Evolutionary conservation across 2,797 vertebrate genomes (phyloP), one percentile per base, ranked within the genome.

Genomic region (Oreortyx pictus): DNA sequence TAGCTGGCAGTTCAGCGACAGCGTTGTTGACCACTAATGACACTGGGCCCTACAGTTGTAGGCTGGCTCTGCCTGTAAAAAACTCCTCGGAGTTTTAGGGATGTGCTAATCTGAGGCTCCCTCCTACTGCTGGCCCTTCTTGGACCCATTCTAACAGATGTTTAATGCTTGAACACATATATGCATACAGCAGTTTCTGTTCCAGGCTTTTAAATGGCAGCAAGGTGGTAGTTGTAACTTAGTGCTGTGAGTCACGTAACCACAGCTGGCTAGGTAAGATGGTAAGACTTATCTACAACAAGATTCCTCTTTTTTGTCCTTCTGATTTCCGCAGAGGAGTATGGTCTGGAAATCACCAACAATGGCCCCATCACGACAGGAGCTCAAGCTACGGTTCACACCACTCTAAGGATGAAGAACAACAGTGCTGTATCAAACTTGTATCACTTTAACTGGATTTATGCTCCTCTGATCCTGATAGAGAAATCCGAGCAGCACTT

Each of bases 381-480:
- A 68, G 94, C 97, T 18, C 96, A 96, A 70, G 96, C 96, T 57
- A 94, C 91, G 10, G 3, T 98, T 90, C 93, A 77, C 1, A 95
- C 97, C 76, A 95, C 59, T 43, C 91, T 98, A 62, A 90, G 54
- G 24, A 62, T 29, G 44, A 90, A 91, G 24, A 95, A 94, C 4
- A 20, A 96, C 2, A 86, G 82, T 9, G 22, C 76, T 27, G 4
- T 73, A 7, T 15, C 86, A 35, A 81, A 75, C 35, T n/a, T 29
- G 9, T 97, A 95, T 92, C 85, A 77, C 76, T 98, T 98, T 41
- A 97, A 96, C 83, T 98, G 98, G 98, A 88, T 96, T 81, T 97
- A 98, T 67, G 91, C 94, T 23, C 98, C 97, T 2, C 93, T 98
- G 61, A 89, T 96, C 56, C 95, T 98, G 90, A 90, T 83, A 2